Percentiles rank a stretch among this genome's conserved stretches.
Conservation (phyloP, 1,140 invertebrate species). For the Scaptomyza graminum region DNA sequence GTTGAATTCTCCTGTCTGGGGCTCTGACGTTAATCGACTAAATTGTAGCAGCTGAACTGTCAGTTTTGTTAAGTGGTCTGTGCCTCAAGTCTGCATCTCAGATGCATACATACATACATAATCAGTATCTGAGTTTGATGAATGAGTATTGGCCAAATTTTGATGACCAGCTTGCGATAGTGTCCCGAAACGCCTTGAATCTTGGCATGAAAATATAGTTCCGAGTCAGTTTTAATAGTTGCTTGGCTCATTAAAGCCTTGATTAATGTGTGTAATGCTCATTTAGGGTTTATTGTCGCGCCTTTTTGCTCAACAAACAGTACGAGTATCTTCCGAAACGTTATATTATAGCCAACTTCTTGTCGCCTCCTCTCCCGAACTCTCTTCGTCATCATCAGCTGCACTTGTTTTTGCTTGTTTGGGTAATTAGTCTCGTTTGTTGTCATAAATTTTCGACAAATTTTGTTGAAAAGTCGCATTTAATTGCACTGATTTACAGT, state of each 20-base stretch:
- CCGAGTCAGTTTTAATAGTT: conserved; percentile 12
- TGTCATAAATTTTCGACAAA: conserved; percentile 67
- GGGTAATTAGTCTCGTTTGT: conserved; percentile 71
- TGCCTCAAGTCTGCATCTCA: conserved; percentile 48
- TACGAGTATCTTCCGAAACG: conserved; percentile 1
- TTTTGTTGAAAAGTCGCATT: conserved; percentile 76
- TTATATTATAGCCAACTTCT: not conserved
- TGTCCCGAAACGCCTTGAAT: conserved; percentile 19
- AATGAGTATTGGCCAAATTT: conserved; percentile 62
- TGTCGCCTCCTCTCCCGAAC: not conserved
- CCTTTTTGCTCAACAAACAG: conserved; percentile 38
- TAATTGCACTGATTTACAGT: conserved; percentile 80
- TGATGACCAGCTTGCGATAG: conserved; percentile 50
- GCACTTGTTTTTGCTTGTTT: conserved; percentile 35
- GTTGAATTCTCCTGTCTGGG: conserved; percentile 33
- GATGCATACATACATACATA: not conserved
- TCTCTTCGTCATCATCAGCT: conserved; percentile 3
- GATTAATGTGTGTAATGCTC: conserved; percentile 64
- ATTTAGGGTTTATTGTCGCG: conserved; percentile 52
- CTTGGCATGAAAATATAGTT: conserved; percentile 33
- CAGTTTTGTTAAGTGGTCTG: conserved; percentile 75
- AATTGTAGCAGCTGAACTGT: conserved; percentile 82
- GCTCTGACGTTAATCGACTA: conserved; percentile 79
- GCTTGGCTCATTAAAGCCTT: conserved; percentile 56
- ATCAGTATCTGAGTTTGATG: conserved; percentile 39